Percentiles rank a stretch among this genome's conserved stretches.
Evolutionary conservation across 2,797 vertebrate genomes (phyloP).

Genomic region (Sardinella longiceps): DNA sequence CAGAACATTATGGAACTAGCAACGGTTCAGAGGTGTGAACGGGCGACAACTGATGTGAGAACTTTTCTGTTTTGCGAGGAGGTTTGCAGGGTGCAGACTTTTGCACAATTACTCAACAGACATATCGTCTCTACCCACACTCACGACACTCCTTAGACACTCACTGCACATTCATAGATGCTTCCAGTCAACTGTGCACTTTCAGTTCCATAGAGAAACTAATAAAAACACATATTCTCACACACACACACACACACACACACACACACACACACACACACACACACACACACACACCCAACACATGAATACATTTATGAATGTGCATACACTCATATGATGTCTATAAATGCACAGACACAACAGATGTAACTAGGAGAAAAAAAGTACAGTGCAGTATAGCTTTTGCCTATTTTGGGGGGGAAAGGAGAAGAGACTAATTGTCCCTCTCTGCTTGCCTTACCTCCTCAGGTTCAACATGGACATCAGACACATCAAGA

Average conservation of each 20-base stretch:
- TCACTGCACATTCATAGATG: neutral
- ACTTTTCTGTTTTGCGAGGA: neutral
- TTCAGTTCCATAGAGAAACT: constrained; percentile 7
- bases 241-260: neutral
- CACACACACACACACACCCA: too few relatives aligned
- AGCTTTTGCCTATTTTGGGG: neutral
- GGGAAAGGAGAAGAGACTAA: neutral
- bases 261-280: constrained; percentile 11
- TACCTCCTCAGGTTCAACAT: constrained; percentile 78
- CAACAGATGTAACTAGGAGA: neutral
- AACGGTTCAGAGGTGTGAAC: neutral
- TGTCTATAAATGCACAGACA: neutral
- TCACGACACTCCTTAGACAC: neutral
- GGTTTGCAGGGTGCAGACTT: neutral
- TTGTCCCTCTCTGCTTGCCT: neutral
- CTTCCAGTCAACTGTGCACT: neutral
- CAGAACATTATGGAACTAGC: neutral
- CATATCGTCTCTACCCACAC: neutral
- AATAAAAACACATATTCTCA: neutral
- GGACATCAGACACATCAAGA: constrained; percentile 91
- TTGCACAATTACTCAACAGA: neutral
- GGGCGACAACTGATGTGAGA: neutral
- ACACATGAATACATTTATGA: neutral
- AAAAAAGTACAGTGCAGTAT: too few relatives aligned
- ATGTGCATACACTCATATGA: neutral